phyloP scores from a whole-genome alignment of 2,797 vertebrate genomes.

The Pelobates cultripes region DNA sequence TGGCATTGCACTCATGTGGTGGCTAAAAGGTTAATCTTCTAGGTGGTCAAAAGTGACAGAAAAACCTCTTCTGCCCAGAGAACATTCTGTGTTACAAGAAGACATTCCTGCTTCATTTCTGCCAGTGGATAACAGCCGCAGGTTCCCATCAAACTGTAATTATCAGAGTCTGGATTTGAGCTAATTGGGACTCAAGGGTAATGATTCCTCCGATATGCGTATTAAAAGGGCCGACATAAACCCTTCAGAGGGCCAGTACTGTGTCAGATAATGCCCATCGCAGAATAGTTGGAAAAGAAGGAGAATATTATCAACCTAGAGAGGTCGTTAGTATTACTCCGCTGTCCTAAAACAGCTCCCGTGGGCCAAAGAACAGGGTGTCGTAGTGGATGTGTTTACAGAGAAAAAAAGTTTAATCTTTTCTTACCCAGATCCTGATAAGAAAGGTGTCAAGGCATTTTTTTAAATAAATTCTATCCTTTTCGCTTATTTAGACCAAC shows the following conservation, averaged over 20 bases:
- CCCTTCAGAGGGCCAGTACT: slow-evolving; percentile 32
- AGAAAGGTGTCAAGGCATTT: too few relatives aligned
- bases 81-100: slow-evolving; percentile 41
- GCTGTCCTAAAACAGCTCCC: slow-evolving; percentile 47
- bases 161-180: slow-evolving; percentile 42
- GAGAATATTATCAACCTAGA: slow-evolving; percentile 23
- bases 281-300: slow-evolving; percentile 34
- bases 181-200: slow-evolving; percentile 54
- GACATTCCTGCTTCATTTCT: slow-evolving; percentile 21
- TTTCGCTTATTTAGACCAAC: slow-evolving; percentile 4
- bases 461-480: too few relatives aligned
- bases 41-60: neutral
- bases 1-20: neutral
- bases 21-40: slow-evolving; percentile 18
- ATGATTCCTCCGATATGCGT: slow-evolving; percentile 47
- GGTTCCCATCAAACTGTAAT: slow-evolving; percentile 52
- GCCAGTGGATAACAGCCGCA: slow-evolving; percentile 44
- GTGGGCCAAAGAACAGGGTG: slow-evolving; percentile 24
- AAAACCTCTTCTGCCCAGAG: slow-evolving; percentile 25
- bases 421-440: slow-evolving; percentile 6
- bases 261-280: slow-evolving; percentile 44
- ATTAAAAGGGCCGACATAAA: slow-evolving; percentile 46
- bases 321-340: slow-evolving; percentile 43
- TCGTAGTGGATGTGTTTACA: slow-evolving; percentile 13
- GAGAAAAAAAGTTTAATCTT: slow-evolving; percentile 20